These are phyloP conservation scores for Vannuccia rotundouncinata DNA, from an alignment of 2,888 invertebrate genomes.

Conservation along the genomic window DNA sequence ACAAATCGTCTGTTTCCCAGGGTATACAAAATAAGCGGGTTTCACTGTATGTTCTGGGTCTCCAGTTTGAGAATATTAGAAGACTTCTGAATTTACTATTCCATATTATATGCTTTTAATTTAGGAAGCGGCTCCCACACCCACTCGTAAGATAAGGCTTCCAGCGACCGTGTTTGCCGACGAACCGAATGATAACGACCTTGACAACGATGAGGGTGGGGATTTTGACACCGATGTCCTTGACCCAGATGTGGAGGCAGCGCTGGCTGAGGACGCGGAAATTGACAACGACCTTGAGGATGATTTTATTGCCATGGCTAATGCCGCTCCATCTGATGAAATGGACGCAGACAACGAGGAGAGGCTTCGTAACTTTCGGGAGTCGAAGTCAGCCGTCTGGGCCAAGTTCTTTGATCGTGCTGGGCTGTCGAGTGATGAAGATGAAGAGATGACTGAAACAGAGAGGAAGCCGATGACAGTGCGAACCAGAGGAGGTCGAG, in stretches of 20 bases:
- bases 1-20: no score
- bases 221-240: not conserved
- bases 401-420: not conserved
- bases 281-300: not conserved
- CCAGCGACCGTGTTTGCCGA: not conserved
- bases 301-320: not conserved
- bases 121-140: no score
- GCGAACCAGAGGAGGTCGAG: not conserved
- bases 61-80: no score
- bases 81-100: no score
- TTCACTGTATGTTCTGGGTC: no score
- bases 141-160: not conserved
- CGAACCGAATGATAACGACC: not conserved
- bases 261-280: not conserved
- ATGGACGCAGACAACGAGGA: not conserved
- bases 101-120: no score
- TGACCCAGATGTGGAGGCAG: not conserved
- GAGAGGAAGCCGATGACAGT: not conserved
- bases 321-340: not conserved
- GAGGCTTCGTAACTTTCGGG: not conserved
- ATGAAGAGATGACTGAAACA: not conserved
- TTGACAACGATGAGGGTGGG: not conserved
- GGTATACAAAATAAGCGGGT: no score
- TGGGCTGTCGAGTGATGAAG: not conserved
- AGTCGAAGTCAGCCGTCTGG: not conserved